Percentiles rank a stretch among this genome's conserved stretches.
These are phyloP conservation scores for Cataglyphis rosenhaueri DNA, from an alignment of 2,888 invertebrate species.

Conservation along the genomic window DNA sequence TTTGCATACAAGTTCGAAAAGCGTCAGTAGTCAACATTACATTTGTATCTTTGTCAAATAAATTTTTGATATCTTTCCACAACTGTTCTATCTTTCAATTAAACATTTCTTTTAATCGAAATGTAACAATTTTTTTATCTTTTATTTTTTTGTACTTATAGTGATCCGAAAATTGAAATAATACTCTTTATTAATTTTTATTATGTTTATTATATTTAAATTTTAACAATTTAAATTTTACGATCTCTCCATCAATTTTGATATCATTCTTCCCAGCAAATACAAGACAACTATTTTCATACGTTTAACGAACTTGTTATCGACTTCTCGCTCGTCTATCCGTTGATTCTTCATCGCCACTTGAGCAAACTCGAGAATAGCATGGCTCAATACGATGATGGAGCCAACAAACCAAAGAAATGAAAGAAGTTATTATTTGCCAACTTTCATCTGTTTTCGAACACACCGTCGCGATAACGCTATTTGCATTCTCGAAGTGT, in stretches of 20 bases:
- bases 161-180: background rate
- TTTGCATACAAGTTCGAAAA: background rate
- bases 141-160: background rate
- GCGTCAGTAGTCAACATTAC: background rate
- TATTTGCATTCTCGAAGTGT: constrained; percentile 44
- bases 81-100: background rate
- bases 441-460: constrained; percentile 34
- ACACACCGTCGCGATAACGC: constrained; percentile 48
- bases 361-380: constrained; percentile 61
- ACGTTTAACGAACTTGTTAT: constrained; percentile 30
- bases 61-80: constrained; percentile 1
- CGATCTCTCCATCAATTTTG: background rate
- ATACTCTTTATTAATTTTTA: background rate
- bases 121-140: background rate
- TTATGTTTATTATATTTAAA: background rate
- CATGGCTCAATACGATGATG: constrained; percentile 20
- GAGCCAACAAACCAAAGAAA: constrained; percentile 51
- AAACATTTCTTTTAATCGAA: background rate
- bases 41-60: background rate
- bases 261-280: background rate
- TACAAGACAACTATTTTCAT: constrained; percentile 34
- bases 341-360: constrained; percentile 58
- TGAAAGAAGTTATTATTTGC: constrained; percentile 52
- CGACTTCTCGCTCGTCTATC: constrained; percentile 47
- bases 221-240: background rate